Evolutionary conservation across 2,888 invertebrate species (phyloP).

Genomic region (Dryococelus australis): DNA sequence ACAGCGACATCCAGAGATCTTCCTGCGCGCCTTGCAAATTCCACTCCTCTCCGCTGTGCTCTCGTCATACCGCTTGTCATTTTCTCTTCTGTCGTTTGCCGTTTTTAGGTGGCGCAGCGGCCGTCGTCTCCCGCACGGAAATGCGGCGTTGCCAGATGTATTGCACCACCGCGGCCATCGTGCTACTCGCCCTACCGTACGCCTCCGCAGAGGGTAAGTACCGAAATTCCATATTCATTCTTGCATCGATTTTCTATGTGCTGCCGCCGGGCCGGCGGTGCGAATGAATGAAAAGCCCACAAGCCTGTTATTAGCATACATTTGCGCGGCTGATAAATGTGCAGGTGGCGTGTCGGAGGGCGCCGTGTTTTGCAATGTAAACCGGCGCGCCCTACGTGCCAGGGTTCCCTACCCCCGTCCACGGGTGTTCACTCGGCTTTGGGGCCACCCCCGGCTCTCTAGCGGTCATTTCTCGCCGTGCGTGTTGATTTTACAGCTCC

Average conservation of each 20-base stretch:
- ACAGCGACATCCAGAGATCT: neutral
- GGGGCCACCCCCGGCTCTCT: neutral
- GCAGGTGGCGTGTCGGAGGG: neutral
- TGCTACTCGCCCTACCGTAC: constrained; percentile 25
- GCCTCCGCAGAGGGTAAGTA: constrained; percentile 26
- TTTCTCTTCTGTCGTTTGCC: neutral
- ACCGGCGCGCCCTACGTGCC: neutral
- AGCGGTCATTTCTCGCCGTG: neutral
- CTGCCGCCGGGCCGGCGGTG: neutral
- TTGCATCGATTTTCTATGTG: neutral
- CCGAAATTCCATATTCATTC: neutral
- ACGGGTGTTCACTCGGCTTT: no score
- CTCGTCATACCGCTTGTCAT: neutral
- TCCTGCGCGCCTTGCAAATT: no score
- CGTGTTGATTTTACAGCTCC: no score
- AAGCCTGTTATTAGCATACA: constrained; percentile 28
- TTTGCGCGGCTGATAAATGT: constrained; percentile 24
- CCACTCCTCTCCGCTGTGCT: neutral
- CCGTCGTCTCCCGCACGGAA: neutral
- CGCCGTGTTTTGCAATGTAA: constrained; percentile 24
- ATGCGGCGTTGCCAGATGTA: constrained; percentile 27
- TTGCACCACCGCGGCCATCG: neutral
- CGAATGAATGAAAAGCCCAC: neutral
- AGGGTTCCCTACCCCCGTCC: neutral
- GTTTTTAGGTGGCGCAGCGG: constrained; percentile 19